Conservation (phyloP, 2,113 vertebrate species). For the Tauraco erythrolophus region DNA sequence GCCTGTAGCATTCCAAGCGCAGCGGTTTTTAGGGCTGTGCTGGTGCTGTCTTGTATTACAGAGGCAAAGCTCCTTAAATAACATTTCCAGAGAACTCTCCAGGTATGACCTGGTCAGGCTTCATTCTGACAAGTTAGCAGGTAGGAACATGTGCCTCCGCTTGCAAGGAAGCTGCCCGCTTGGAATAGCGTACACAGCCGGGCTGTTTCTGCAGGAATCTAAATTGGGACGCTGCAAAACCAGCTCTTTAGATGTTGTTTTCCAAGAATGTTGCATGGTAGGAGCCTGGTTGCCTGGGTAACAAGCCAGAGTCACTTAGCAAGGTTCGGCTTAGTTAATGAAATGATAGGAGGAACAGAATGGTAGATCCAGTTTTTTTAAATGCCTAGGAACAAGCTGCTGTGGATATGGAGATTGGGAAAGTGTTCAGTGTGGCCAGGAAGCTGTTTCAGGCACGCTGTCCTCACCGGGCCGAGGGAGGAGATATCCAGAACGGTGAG, state of each 20-base stretch:
- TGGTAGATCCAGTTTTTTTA: background rate
- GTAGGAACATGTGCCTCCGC: background rate
- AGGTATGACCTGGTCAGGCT: background rate
- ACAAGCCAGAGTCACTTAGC: background rate
- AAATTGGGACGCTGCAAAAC: background rate
- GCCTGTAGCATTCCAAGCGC: background rate
- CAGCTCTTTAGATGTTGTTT: background rate
- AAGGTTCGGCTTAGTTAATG: background rate
- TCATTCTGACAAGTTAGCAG: background rate
- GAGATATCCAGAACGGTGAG: background rate
- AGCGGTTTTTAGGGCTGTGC: background rate
- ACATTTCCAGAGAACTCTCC: background rate
- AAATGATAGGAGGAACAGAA: background rate
- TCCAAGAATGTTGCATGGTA: background rate
- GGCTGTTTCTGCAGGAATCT: background rate
- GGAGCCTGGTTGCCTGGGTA: background rate
- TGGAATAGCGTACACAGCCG: background rate
- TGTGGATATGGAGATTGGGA: accelerated
- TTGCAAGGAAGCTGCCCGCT: no score
- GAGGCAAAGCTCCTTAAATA: background rate
- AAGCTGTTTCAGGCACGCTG: background rate
- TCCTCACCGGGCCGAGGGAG: background rate
- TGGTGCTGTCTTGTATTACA: background rate
- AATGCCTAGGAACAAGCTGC: background rate
- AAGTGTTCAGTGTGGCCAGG: background rate